A percentile compares a stretch with the other conserved stretches of the same genome.
Conservation (phyloP, 2,113 vertebrate genomes). For the Osmerus eperlanus region DNA sequence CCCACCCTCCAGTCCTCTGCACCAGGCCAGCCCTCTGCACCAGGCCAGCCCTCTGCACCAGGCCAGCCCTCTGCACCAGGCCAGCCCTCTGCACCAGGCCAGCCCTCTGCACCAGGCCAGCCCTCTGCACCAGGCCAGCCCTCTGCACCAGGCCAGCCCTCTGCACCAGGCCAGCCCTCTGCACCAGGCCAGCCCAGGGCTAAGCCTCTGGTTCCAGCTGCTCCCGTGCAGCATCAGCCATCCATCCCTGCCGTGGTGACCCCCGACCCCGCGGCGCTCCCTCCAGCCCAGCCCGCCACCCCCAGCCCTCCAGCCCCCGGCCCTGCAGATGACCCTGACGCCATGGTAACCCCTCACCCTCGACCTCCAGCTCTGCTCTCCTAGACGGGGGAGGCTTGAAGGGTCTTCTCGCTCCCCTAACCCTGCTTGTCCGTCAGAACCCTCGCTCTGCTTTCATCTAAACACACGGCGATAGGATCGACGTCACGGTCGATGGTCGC, state of each 20-base stretch:
- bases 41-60: constrained; percentile 37
- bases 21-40: constrained; percentile 35
- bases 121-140: constrained; percentile 37
- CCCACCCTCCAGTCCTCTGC: constrained; percentile 39
- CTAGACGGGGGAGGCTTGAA: background rate
- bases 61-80: constrained; percentile 39
- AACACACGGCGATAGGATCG: too few species aligned
- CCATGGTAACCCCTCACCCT: constrained; percentile 62
- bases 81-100: constrained; percentile 39
- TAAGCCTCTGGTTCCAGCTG: constrained; percentile 54
- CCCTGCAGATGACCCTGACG: constrained; percentile 51
- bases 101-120: constrained; percentile 39
- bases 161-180: constrained; percentile 34
- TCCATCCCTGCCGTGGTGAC: constrained; percentile 13
- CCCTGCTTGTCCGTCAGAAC: background rate
- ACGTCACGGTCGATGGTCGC: too few species aligned
- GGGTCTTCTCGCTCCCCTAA: background rate
- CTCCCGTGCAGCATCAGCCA: constrained; percentile 45
- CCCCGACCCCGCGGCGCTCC: constrained; percentile 42
- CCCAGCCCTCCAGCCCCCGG: constrained; percentile 34
- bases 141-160: constrained; percentile 35
- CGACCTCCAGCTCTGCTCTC: constrained; percentile 38
- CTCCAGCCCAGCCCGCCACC: constrained; percentile 51
- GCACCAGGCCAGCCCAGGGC: constrained; percentile 47
- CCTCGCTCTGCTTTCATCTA: too few species aligned